Base-by-base conservation (phyloP, 2,113 vertebrate genomes). In the Rhabdornis inornatus region DNA sequence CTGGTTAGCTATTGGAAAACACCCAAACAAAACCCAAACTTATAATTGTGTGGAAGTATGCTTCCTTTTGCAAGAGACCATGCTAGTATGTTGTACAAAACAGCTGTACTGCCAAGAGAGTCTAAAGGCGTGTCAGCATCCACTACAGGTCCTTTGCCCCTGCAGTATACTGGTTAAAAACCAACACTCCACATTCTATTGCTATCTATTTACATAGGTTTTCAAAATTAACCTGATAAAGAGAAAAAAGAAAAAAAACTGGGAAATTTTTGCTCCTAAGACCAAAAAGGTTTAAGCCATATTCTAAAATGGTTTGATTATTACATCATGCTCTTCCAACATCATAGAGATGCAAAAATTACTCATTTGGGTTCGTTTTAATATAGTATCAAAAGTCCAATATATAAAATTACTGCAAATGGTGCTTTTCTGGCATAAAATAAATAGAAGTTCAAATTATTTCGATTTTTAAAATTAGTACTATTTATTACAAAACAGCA, bases 1-100 rank as follows among this genome's bases (percentile, higher is more conserved):
- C 39, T 4, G 5, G 17, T 47, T 61, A 77, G 65, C 27, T 75
- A 52, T 15, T 31, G 13, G 22, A 75, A 76, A 78, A 61, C 45
- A 14, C 4, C 4, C 28, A 60, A 52, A 20, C 21, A 39, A 53
- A 35, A 2, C 11, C 6, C 23, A 61, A 30, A 40, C 6, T 21
- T 5, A 6, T 1, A 1, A 45, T 16, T 84, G 33, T 42, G 20
- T 53, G 18, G 40, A 80, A 83, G 49, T 18, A 23, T 0, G 1
- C 6, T 37, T 72, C 55, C 25, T 44, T 71, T 33, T 52, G 11
- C 31, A 69, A 10, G 24, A 82, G 31, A 23, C 77, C 37, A 21
- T 4, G 17, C 16, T 35, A 39, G 22, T 7, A 31, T 15, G 10
- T 22, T 50, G 28, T 14, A 68, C 11, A 42, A 31, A 94, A 76